Percentiles rank a stretch among this genome's conserved stretches.
Conservation (phyloP, 2,888 invertebrate genomes). For the Herminia tarsipennalis region DNA sequence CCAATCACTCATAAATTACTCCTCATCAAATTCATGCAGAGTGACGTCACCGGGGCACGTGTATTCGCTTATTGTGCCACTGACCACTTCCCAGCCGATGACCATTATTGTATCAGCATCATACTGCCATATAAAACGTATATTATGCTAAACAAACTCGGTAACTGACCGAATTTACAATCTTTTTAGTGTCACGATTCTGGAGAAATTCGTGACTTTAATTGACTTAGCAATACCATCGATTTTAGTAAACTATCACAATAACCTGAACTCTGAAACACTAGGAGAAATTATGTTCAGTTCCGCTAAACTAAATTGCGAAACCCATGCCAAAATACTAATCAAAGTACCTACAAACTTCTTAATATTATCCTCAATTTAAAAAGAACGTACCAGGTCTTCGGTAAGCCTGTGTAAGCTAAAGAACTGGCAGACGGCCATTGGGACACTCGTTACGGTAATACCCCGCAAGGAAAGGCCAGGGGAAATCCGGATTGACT, state of each 20-base stretch:
- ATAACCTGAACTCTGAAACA: background rate
- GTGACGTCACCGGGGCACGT: constrained; percentile 44
- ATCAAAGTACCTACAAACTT: too few species aligned
- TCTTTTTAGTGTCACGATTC: background rate
- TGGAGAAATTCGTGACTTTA: background rate
- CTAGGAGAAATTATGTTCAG: too few species aligned
- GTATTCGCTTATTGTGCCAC: constrained; percentile 44
- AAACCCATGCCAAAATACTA: too few species aligned
- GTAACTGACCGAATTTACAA: background rate
- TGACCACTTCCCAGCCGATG: constrained; percentile 45
- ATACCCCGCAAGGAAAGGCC: constrained; percentile 16
- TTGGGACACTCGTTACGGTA: constrained; percentile 15
- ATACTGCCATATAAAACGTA: constrained; percentile 1
- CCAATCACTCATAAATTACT: constrained; percentile 13
- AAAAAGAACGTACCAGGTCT: too few species aligned
- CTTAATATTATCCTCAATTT: too few species aligned
- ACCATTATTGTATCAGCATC: constrained; percentile 22
- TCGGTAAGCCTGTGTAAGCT: constrained; percentile 5
- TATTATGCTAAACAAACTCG: background rate
- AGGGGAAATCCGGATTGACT: constrained; percentile 34
- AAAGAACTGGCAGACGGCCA: constrained; percentile 30
- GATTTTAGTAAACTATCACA: background rate
- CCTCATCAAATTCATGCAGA: constrained; percentile 15
- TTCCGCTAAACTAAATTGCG: too few species aligned
- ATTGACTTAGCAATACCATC: background rate